These are phyloP conservation scores for Taurulus bubalis DNA, from an alignment of 2,113 vertebrate genomes.

Conservation along the genomic window DNA sequence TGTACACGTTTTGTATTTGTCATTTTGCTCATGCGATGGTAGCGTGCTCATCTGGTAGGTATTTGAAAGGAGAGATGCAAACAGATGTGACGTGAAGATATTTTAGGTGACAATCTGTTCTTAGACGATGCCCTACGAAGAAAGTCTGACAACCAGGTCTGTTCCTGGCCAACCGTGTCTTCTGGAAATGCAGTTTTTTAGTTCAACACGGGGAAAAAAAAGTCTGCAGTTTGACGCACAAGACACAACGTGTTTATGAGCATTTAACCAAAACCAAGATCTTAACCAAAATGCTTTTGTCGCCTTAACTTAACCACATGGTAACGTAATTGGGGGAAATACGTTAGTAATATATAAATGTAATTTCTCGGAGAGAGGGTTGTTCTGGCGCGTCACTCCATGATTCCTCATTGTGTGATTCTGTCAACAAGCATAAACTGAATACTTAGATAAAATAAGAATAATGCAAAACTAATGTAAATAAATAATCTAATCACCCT, in stretches of 20 bases:
- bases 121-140: not conserved
- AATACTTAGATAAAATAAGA: not conserved
- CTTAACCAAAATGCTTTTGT: too few relatives aligned
- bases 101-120: not conserved
- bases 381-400: not conserved
- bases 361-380: not conserved
- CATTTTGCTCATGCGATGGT: not conserved
- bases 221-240: not conserved
- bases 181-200: not conserved
- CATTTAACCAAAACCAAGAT: too few relatives aligned
- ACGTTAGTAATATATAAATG: not conserved
- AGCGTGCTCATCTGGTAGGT: not conserved
- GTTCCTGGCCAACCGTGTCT: not conserved
- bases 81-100: not conserved
- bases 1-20: not conserved
- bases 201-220: not conserved
- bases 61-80: not conserved
- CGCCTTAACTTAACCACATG: too few relatives aligned
- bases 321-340: not conserved
- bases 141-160: slow-evolving; percentile 1
- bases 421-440: not conserved
- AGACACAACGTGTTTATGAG: too few relatives aligned
- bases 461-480: not conserved
- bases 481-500: not conserved
- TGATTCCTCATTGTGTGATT: not conserved